Conservation (phyloP, 2,888 invertebrate genomes). For the Tigriopus californicus region DNA sequence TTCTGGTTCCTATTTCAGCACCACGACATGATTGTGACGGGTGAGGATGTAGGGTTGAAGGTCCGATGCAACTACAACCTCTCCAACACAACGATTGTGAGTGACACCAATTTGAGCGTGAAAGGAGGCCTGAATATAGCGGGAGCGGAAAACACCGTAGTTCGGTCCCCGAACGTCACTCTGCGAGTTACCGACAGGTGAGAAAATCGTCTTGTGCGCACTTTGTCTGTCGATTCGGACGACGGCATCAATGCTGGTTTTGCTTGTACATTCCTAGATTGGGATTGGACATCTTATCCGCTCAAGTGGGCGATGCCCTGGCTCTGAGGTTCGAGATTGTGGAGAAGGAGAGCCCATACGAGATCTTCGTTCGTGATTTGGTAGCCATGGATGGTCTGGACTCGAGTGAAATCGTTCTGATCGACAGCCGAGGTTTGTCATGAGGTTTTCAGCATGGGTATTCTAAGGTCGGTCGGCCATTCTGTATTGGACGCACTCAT, state of each 20-base stretch:
- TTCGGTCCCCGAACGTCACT: conserved; percentile 81
- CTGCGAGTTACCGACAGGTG: conserved; percentile 44
- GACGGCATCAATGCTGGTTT: no score
- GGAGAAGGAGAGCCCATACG: conserved; percentile 79
- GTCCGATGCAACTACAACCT: conserved; percentile 85
- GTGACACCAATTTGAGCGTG: conserved; percentile 54
- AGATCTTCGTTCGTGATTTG: conserved; percentile 79
- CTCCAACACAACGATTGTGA: conserved; percentile 79
- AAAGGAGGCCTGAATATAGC: conserved; percentile 71
- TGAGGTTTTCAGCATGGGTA: no score
- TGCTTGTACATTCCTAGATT: no score
- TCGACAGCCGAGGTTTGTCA: conserved; percentile 49
- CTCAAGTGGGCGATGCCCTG: conserved; percentile 79
- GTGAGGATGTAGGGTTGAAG: conserved; percentile 74
- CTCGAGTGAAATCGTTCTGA: conserved; percentile 73
- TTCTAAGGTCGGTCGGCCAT: no score
- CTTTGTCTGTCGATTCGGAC: background rate
- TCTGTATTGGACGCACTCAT: background rate
- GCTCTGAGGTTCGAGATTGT: conserved; percentile 78
- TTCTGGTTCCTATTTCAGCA: conserved; percentile 39
- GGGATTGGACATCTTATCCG: conserved; percentile 55
- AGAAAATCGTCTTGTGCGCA: conserved; percentile 26
- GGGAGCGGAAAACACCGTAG: conserved; percentile 60
- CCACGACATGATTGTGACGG: conserved; percentile 84
- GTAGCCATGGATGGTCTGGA: conserved; percentile 86